phyloP scores from a whole-genome alignment of 2,113 vertebrate genomes.

The Corythaixoides concolor region DNA sequence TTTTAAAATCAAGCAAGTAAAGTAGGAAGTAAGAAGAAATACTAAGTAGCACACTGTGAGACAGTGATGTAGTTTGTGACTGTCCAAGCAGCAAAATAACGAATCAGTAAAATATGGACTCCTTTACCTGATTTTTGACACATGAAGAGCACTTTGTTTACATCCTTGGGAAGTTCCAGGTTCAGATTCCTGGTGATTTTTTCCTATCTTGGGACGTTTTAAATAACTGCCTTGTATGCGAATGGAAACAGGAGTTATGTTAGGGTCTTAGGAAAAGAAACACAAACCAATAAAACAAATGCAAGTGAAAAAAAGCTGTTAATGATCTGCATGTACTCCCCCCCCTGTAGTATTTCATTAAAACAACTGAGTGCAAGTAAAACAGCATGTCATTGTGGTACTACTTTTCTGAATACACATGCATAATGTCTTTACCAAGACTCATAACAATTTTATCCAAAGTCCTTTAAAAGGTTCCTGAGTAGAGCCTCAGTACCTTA shows the following conservation, averaged over 20 bases:
- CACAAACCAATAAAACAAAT: not conserved
- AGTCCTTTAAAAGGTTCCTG: not conserved
- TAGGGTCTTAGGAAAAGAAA: constrained; percentile 33
- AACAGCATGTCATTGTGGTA: not conserved
- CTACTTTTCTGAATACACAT: not conserved
- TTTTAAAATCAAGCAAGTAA: not conserved
- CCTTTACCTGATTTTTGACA: constrained; percentile 65
- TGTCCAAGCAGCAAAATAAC: not conserved
- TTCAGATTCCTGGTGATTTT: constrained; percentile 29
- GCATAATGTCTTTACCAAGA: not conserved
- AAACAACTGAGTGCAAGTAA: not conserved
- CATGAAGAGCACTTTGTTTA: constrained; percentile 10
- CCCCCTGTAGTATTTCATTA: not conserved
- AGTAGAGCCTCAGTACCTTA: not conserved
- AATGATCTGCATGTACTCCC: not conserved
- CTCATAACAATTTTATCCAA: not conserved
- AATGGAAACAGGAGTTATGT: constrained; percentile 2
- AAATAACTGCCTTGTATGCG: constrained; percentile 63
- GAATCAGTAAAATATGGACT: not conserved
- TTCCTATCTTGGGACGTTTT: constrained; percentile 72
- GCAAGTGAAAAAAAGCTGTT: not conserved
- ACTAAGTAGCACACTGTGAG: not conserved
- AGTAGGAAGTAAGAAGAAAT: not conserved
- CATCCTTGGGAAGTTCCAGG: constrained; percentile 24
- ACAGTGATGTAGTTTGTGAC: not conserved